phyloP scores from a whole-genome alignment of 2,113 vertebrate species.

The Lutjanus erythropterus region DNA sequence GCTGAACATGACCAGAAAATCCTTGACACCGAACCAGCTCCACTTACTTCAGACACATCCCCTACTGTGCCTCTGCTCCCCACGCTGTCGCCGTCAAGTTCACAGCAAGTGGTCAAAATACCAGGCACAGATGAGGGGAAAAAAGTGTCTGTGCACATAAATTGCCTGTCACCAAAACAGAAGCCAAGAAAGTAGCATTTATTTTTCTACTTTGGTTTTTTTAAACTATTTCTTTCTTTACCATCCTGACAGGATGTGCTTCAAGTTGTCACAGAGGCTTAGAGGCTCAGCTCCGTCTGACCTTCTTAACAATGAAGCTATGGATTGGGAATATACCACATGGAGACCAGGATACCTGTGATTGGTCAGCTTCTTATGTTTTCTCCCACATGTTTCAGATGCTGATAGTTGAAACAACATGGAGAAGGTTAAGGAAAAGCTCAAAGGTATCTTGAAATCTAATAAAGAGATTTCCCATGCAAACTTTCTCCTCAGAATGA shows the following conservation, averaged over 20 bases:
- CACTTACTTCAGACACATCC: background rate
- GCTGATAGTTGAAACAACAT: background rate
- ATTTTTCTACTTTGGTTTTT: background rate
- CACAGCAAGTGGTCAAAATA: slow-evolving; percentile 17
- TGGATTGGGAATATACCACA: too few species aligned
- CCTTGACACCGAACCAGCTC: background rate
- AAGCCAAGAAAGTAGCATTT: background rate
- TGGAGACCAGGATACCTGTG: background rate
- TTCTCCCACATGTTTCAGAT: background rate
- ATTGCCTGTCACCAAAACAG: background rate
- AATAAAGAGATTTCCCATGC: too few species aligned
- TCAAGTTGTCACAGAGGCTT: background rate
- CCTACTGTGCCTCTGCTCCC: background rate
- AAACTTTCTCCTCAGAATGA: too few species aligned
- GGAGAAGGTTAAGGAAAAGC: too few species aligned
- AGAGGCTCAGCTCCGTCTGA: background rate
- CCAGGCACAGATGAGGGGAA: background rate
- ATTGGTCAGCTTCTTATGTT: too few species aligned
- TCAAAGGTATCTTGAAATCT: too few species aligned
- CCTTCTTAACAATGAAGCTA: background rate
- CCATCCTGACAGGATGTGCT: background rate
- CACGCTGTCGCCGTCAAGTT: background rate
- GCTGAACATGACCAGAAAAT: background rate
- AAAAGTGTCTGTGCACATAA: background rate
- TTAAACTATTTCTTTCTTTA: background rate